phyloP scores from a whole-genome alignment of 1,140 invertebrate species.

The Drosophila truncata region DNA sequence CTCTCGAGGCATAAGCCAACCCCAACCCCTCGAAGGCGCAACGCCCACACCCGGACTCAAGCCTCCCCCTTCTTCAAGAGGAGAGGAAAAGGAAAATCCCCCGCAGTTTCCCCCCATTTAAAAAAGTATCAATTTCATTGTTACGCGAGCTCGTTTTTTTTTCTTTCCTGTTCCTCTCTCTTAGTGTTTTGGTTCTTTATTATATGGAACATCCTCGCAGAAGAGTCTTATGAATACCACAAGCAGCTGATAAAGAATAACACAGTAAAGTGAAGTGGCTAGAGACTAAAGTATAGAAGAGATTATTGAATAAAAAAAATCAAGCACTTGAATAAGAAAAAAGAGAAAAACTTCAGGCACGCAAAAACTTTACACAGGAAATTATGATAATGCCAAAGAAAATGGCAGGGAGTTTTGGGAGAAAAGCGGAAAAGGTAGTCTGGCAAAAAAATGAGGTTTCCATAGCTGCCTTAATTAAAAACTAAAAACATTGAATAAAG shows the following conservation, averaged over 20 bases:
- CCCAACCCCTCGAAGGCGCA: not conserved
- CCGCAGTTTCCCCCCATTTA: constrained; percentile 56
- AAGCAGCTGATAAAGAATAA: constrained; percentile 43
- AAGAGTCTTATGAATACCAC: constrained; percentile 53
- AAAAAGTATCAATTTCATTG: constrained; percentile 84
- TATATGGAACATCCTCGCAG: constrained; percentile 43
- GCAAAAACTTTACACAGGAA: constrained; percentile 36
- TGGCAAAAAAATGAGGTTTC: not conserved
- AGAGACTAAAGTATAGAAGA: constrained; percentile 24
- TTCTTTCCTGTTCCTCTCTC: constrained; percentile 15
- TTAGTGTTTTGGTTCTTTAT: constrained; percentile 61
- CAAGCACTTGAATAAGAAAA: constrained; percentile 28
- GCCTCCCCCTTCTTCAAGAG: not conserved
- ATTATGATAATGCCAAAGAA: constrained; percentile 34
- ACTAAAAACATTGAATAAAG: constrained; percentile 12
- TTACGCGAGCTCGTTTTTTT: constrained; percentile 78
- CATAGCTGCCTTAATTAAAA: constrained; percentile 7
- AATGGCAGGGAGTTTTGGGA: not conserved
- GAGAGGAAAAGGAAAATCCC: constrained; percentile 15
- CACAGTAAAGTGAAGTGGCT: constrained; percentile 39
- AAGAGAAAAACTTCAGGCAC: constrained; percentile 4
- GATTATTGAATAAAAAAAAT: constrained; percentile 49
- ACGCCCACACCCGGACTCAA: not conserved
- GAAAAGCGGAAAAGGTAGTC: constrained; percentile 1
- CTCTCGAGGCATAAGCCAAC: constrained; percentile 65